A percentile compares a stretch with the other conserved stretches of the same genome.
These are phyloP conservation scores for Watsonalla binaria DNA, from an alignment of 2,888 invertebrate species.

Conservation along the genomic window DNA sequence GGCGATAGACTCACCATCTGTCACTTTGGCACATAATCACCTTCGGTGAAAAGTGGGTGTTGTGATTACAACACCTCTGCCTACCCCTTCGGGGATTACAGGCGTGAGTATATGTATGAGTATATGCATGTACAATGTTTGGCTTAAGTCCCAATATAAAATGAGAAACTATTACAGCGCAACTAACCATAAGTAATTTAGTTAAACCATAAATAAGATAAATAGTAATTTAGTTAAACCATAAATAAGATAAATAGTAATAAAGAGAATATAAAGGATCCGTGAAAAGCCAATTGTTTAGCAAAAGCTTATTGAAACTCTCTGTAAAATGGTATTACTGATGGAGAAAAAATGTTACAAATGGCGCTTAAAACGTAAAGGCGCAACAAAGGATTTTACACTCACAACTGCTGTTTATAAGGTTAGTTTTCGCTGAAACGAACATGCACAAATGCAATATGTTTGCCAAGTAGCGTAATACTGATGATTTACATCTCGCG, in stretches of 20 bases:
- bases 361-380: constrained; percentile 19
- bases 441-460: constrained; percentile 1
- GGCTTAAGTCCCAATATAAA: too few relatives aligned
- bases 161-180: too few relatives aligned
- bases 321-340: constrained; percentile 29
- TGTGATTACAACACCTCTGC: too few relatives aligned
- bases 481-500: constrained; percentile 1
- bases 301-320: constrained; percentile 35
- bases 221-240: constrained; percentile 2
- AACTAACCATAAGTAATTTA: too few relatives aligned
- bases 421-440: constrained; percentile 9
- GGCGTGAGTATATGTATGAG: too few relatives aligned
- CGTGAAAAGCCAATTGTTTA: constrained; percentile 29
- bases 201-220: background rate
- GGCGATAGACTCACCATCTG: too few relatives aligned
- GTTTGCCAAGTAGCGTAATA: constrained; percentile 3
- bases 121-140: too few relatives aligned
- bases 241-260: background rate
- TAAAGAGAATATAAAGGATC: constrained; percentile 15
- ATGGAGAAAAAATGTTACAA: constrained; percentile 22
- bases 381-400: constrained; percentile 18
- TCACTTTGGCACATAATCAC: too few relatives aligned
- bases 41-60: too few relatives aligned
- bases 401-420: constrained; percentile 6
- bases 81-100: too few relatives aligned